Base-by-base conservation (phyloP, 1,140 invertebrate species). In the Wasmannia auropunctata region DNA sequence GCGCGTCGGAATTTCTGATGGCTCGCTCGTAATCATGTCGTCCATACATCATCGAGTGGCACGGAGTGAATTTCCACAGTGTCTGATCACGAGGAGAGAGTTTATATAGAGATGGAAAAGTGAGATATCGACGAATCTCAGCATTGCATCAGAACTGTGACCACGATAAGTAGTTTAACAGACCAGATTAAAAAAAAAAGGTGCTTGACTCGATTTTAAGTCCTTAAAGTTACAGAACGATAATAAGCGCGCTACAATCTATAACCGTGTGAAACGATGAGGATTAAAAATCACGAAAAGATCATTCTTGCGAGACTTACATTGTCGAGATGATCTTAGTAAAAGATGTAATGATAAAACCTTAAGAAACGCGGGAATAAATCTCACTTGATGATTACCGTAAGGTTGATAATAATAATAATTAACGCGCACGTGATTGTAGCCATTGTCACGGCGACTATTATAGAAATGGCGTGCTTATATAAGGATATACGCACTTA, bases 1-100 rank as follows among this genome's bases (percentile, higher is more conserved):
- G 70, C 79, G 65, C 65, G 51, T 74, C 51, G 51, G 79, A 58
- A 74, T 74, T 81, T 83, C 67, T 80, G 51, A 72, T 63, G 10
- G 46, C 22, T 51, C 43, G 76, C 37, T 80, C 79, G 16, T 43
- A 81, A 56, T 34, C 63, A 28, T 81, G 51, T 74, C 65, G 54
- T 58, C 25, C 37, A 31, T 43, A 31, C 19, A 72, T 56, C 37
- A 72, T 83, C 37, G 37, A 25, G 25, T 28, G 25, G 11, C 40
- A 72, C 22, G 28, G 7, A 70, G 25, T 40, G 14, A 83, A 56
- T 72, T 60, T 83, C 67, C 67, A 31, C 49, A 37, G 25, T 56
- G 58, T 70, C 34, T 58, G 51, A 72, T 60, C 56, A 58, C 37
- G 8, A 34, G 16, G 67, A 72, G 51, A 74, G 51, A 83, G 51